Base-by-base conservation (phyloP, 2,888 invertebrate species). In the Notocelia uddmanniana region DNA sequence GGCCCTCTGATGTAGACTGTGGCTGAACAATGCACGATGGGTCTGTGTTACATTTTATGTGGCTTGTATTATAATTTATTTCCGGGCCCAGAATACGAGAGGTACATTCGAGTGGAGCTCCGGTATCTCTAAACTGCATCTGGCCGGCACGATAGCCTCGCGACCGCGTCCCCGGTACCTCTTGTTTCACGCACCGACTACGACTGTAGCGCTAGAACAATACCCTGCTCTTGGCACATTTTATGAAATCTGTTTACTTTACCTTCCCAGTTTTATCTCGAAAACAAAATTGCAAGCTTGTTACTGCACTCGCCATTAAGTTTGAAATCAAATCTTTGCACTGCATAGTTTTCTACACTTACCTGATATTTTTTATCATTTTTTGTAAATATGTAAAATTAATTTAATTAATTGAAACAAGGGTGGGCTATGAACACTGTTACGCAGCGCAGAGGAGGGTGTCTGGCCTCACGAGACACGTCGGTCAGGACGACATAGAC, bases 171-270 rank as follows among this genome's bases (percentile, higher is more conserved):
- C 76, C 77, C 80, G 82, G 83, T 83, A 81, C 80, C 87, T 85
- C 85, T 89, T 86, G 85, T 89, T 89, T 87, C 86, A 89, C 85
- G 88, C 88, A 85, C 82, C 88, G 87, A 83, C 84, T 86, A 84
- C 82, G 77, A 81, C 83, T 86, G 78, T 78, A 83, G 83, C 80
- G 78, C 80, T 81, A 80, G 76, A 82, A 84, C 74, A 78, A 77
- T 76, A 75, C 77, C 74, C 73, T 73, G 60, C 73, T 78, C 78
- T 76, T 73, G 75, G 74, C 74, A 77, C 74, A 76, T 75, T 78
- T 77, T 74, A 74, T 66, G 62, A 50, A 69, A 74, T 54, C 73
- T 66, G 68, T 67, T 58, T 71, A 66, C 73, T 73, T 64, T 64
- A 74, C 62, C 48, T 62, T 54, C 18, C 55, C 50, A 31, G 60